A percentile compares a stretch with the other conserved stretches of the same genome.
Conservation (phyloP, 2,113 vertebrate species). For the Elephas maximus region DNA sequence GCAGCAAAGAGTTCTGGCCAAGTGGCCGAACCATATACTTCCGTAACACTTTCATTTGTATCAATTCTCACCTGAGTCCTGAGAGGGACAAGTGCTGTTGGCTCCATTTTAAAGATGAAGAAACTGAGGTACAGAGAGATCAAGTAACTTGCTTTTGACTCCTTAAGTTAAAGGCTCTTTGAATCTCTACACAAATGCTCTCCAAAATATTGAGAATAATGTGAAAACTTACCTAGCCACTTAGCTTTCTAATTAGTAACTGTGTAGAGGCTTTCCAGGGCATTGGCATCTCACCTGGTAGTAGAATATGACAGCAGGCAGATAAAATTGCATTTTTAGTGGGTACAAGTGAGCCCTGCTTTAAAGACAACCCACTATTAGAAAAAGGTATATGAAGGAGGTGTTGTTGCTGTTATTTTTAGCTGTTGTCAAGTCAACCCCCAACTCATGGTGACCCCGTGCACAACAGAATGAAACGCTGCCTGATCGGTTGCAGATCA, state of each 20-base stretch:
- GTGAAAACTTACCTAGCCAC: neutral
- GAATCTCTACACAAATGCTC: neutral
- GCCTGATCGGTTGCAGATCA: neutral
- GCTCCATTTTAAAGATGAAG: neutral
- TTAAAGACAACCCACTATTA: neutral
- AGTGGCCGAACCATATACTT: neutral
- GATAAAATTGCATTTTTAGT: neutral
- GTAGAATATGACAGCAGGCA: neutral
- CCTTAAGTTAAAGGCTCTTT: neutral
- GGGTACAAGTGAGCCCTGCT: neutral
- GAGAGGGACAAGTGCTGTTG: neutral
- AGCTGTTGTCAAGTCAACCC: too few relatives aligned
- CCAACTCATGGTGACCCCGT: neutral
- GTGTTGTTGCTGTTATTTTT: too few relatives aligned
- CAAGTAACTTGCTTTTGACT: neutral
- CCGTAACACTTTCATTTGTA: neutral
- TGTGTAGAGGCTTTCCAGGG: neutral
- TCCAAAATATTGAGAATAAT: neutral
- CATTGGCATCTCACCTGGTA: neutral
- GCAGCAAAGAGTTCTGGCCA: neutral
- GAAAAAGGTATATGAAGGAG: neutral
- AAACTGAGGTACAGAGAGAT: neutral
- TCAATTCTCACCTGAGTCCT: neutral
- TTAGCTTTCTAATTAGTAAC: neutral
- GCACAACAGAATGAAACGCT: neutral